Percentiles rank a stretch among this genome's conserved stretches.
phyloP scores from a whole-genome alignment of 2,113 vertebrate species.

The Coturnix japonica region DNA sequence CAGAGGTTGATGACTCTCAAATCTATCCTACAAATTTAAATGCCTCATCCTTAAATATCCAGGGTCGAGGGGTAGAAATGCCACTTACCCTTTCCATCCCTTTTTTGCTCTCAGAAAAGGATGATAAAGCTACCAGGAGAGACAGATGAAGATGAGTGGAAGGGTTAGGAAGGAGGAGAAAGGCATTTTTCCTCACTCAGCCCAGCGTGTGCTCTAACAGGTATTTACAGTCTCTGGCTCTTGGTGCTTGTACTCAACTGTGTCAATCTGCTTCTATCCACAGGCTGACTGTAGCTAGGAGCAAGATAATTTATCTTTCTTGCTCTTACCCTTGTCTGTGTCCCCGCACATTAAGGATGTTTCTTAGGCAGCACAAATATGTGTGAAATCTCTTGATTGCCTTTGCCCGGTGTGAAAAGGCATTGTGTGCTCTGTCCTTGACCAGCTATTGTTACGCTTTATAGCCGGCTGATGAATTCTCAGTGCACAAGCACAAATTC shows the following conservation, averaged over 20 bases:
- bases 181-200: constrained; percentile 53
- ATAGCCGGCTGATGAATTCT: constrained; percentile 50
- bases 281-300: constrained; percentile 71
- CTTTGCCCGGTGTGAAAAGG: constrained; percentile 64
- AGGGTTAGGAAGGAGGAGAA: constrained; percentile 16
- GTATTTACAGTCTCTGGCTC: constrained; percentile 69
- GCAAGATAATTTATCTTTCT: constrained; percentile 76
- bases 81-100: constrained; percentile 36
- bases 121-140: constrained; percentile 49
- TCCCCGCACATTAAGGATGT: constrained; percentile 73
- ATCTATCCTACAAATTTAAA: constrained; percentile 40
- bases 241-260: constrained; percentile 66
- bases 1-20: not conserved
- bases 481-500: constrained; percentile 13
- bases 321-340: constrained; percentile 71
- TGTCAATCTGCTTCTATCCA: constrained; percentile 76
- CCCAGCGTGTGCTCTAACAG: constrained; percentile 63
- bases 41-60: not conserved
- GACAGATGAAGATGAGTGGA: constrained; percentile 49
- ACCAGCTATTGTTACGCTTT: constrained; percentile 62
- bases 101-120: constrained; percentile 16
- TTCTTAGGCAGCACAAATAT: constrained; percentile 74
- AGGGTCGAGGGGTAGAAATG: not conserved
- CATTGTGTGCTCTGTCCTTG: constrained; percentile 68
- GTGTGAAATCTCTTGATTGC: constrained; percentile 77